These are phyloP conservation scores for Bombus terrestris DNA, from an alignment of 1,140 invertebrate genomes.

Conservation along the genomic window DNA sequence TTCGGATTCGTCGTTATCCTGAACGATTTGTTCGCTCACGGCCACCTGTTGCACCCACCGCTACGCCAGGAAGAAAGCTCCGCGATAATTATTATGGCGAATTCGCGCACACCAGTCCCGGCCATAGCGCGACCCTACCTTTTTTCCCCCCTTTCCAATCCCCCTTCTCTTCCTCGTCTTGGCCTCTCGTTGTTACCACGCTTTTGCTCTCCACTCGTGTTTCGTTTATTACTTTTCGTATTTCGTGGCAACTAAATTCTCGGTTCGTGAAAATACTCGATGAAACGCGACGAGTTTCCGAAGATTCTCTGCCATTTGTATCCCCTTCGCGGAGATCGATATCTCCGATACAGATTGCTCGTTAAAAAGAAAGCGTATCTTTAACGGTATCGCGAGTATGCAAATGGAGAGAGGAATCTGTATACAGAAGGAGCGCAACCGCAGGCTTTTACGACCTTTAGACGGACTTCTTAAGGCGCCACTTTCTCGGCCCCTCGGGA, in stretches of 20 bases:
- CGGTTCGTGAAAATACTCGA: too few relatives aligned
- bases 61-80: slow-evolving; percentile 48
- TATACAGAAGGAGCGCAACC: neutral
- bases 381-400: neutral
- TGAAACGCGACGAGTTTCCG: too few relatives aligned
- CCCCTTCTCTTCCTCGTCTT: neutral
- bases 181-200: neutral
- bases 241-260: too few relatives aligned
- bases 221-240: too few relatives aligned
- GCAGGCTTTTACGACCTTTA: slow-evolving; percentile 11
- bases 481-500: neutral
- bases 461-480: neutral
- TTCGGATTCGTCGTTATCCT: slow-evolving; percentile 64
- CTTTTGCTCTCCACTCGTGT: too few relatives aligned
- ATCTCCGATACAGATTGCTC: too few relatives aligned
- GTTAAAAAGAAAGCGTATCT: too few relatives aligned
- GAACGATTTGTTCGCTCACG: slow-evolving; percentile 64
- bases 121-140: slow-evolving; percentile 11
- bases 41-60: slow-evolving; percentile 61
- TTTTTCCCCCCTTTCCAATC: neutral
- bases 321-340: too few relatives aligned
- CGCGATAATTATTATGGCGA: slow-evolving; percentile 62
- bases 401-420: neutral
- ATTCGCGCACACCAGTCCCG: slow-evolving; percentile 31
- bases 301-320: too few relatives aligned